Conservation (phyloP, 2,888 invertebrate species). For the Sycophila texana region DNA sequence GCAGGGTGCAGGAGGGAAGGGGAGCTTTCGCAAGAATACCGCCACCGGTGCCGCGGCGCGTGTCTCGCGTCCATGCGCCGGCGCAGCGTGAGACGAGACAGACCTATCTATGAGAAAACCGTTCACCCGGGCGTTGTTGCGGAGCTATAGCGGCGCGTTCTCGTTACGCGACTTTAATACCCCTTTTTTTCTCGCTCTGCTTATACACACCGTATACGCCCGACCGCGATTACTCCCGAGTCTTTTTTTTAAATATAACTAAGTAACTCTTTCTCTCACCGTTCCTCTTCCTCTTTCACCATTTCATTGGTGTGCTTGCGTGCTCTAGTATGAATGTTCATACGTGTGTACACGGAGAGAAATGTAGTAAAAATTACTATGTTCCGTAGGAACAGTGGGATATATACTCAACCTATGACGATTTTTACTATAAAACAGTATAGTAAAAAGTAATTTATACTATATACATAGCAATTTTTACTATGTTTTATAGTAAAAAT, state of each 20-base stretch:
- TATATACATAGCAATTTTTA: too few species aligned
- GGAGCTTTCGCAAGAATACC: constrained; percentile 56
- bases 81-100: constrained; percentile 53
- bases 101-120: constrained; percentile 57
- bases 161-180: constrained; percentile 53
- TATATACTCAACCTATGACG: too few species aligned
- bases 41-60: constrained; percentile 41
- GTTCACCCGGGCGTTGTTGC: constrained; percentile 50
- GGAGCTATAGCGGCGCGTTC: constrained; percentile 2
- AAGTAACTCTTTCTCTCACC: not conserved
- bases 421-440: too few species aligned
- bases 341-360: too few species aligned
- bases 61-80: constrained; percentile 43
- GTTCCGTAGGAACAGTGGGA: too few species aligned
- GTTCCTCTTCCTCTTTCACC: constrained; percentile 1
- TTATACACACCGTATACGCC: constrained; percentile 21
- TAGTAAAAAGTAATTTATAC: too few species aligned
- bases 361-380: too few species aligned
- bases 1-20: constrained; percentile 1
- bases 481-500: too few species aligned
- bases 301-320: too few species aligned
- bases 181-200: constrained; percentile 43
- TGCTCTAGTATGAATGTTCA: too few species aligned
- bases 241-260: too few species aligned
- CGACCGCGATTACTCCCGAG: not conserved